phyloP scores from a whole-genome alignment of 2,797 vertebrate genomes.

The Carapus acus region DNA sequence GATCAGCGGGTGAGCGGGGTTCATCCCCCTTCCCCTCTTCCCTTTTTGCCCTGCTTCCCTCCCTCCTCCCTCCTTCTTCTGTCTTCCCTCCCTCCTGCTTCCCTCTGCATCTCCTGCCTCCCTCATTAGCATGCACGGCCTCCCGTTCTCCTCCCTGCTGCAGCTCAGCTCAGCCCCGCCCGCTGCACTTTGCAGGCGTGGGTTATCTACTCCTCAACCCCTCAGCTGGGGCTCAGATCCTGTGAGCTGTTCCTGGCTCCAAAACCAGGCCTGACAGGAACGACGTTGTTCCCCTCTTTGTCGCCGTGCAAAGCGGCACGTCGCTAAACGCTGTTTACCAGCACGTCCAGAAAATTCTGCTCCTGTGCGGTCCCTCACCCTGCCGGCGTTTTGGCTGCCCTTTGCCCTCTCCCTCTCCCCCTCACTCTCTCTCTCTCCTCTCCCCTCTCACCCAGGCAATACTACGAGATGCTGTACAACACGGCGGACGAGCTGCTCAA shows the following conservation, averaged over 20 bases:
- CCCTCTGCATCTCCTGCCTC: too few relatives aligned
- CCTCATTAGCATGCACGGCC: too few relatives aligned
- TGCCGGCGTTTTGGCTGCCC: constrained; percentile 2
- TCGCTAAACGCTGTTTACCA: constrained; percentile 19
- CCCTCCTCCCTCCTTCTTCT: constrained; percentile 12
- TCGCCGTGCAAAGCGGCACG: constrained; percentile 16
- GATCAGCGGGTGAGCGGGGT: constrained; percentile 18
- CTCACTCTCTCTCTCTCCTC: constrained; percentile 3
- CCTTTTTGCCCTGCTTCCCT: too few relatives aligned
- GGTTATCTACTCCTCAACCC: constrained; percentile 41
- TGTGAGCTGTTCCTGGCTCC: constrained; percentile 44
- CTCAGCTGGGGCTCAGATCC: constrained; percentile 37
- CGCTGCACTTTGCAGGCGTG: constrained; percentile 34
- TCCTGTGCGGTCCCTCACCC: neutral
- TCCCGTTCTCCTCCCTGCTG: too few relatives aligned
- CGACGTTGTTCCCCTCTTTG: constrained; percentile 37
- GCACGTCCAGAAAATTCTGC: constrained; percentile 1
- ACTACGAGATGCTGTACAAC: constrained; percentile 99
- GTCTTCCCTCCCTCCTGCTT: constrained; percentile 24
- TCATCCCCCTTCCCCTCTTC: too few relatives aligned
- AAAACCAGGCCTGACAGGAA: constrained; percentile 47
- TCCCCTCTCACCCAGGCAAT: constrained; percentile 77
- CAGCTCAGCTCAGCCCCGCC: too few relatives aligned
- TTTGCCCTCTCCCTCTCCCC: neutral
- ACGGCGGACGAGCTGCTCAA: constrained; percentile 91